A percentile compares a stretch with the other conserved stretches of the same genome.
Conservation (phyloP, 2,113 vertebrate species). For the Anolis sagrei region DNA sequence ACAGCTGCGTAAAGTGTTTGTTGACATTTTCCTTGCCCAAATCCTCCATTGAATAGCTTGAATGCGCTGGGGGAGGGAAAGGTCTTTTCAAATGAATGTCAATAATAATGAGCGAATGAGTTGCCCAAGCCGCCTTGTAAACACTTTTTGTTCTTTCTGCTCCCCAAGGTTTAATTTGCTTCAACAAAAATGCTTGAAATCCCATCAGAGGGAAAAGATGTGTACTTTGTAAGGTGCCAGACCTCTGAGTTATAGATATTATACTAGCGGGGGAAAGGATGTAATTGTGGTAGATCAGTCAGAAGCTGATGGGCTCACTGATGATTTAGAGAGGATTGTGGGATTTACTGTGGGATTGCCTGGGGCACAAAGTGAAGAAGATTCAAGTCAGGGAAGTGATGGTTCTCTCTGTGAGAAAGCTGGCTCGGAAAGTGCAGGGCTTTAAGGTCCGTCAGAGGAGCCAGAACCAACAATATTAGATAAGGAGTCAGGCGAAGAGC, state of each 20-base stretch:
- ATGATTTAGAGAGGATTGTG: too few species aligned
- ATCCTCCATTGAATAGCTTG: not conserved
- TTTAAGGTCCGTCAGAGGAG: too few species aligned
- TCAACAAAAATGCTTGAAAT: constrained; percentile 52
- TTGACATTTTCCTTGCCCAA: not conserved
- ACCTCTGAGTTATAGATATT: not conserved
- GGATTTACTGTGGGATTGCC: too few species aligned
- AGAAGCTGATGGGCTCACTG: too few species aligned
- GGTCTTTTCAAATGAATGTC: constrained; percentile 5
- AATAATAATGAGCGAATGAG: constrained; percentile 19
- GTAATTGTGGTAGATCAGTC: too few species aligned
- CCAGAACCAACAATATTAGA: too few species aligned
- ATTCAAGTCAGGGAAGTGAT: too few species aligned
- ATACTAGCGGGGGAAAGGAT: not conserved
- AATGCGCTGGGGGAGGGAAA: not conserved
- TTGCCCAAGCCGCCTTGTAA: constrained; percentile 48
- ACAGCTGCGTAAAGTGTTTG: not conserved
- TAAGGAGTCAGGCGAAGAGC: too few species aligned
- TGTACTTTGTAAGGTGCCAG: not conserved
- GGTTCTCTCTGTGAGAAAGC: too few species aligned
- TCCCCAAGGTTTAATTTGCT: constrained; percentile 66
- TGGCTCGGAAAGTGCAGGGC: too few species aligned
- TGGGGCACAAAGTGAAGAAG: too few species aligned
- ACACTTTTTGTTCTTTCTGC: constrained; percentile 7
- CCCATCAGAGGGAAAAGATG: not conserved